Conservation (phyloP, 2,888 invertebrate species). For the Bimastos eiseni region DNA sequence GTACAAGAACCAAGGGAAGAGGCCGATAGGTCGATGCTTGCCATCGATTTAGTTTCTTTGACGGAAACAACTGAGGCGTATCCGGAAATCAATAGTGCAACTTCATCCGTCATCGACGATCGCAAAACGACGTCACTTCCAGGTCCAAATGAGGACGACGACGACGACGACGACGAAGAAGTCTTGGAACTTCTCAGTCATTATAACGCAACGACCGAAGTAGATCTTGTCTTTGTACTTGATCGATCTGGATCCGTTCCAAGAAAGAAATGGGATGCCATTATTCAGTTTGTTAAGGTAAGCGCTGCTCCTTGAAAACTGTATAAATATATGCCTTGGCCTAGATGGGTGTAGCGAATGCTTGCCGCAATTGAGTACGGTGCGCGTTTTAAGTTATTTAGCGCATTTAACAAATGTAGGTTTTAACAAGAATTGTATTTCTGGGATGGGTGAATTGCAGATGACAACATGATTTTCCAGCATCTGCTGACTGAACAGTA, state of each 20-base stretch:
- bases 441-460: too few species aligned
- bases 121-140: slow-evolving; percentile 87
- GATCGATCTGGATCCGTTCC: slow-evolving; percentile 48
- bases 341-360: too few species aligned
- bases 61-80: neutral
- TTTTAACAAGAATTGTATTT: too few species aligned
- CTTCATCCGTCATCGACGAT: neutral
- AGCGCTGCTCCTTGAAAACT: too few species aligned
- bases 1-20: neutral
- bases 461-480: too few species aligned
- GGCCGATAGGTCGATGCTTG: neutral
- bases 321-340: neutral
- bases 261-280: slow-evolving; percentile 45
- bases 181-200: neutral
- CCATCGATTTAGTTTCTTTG: neutral
- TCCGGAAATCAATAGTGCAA: neutral
- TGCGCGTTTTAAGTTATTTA: too few species aligned
- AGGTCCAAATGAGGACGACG: slow-evolving; percentile 50
- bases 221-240: slow-evolving; percentile 49
- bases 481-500: too few species aligned
- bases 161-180: neutral
- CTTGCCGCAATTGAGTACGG: too few species aligned
- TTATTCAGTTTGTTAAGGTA: slow-evolving; percentile 44
- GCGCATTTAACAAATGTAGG: too few species aligned
- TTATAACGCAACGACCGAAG: slow-evolving; percentile 22